Evolutionary conservation across 2,797 vertebrate species (phyloP).

Genomic region (Chaetophractus vellerosus): DNA sequence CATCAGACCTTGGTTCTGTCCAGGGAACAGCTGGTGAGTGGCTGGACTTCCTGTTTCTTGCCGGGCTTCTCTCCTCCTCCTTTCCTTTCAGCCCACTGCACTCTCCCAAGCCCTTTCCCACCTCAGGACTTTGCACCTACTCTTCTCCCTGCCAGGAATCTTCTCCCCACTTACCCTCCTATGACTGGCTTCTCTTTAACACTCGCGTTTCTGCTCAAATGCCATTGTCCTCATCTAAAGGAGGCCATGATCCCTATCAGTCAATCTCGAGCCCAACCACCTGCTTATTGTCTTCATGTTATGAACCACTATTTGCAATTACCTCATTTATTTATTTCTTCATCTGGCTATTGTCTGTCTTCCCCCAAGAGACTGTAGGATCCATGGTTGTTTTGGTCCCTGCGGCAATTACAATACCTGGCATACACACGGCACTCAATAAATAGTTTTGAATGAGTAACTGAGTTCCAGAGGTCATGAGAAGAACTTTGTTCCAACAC

Average conservation of each 20-base stretch:
- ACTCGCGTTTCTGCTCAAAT: no score
- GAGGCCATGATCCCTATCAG: neutral
- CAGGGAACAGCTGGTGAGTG: fast-evolving
- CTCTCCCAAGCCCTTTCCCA: neutral
- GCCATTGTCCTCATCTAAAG: neutral
- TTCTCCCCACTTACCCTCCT: neutral
- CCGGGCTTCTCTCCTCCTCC: neutral
- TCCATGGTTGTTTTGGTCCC: neutral
- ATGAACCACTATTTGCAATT: neutral
- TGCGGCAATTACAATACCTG: neutral
- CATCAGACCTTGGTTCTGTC: fast-evolving
- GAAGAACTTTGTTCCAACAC: neutral
- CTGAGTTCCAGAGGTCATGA: neutral
- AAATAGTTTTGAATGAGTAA: neutral
- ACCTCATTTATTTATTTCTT: neutral
- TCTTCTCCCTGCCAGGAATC: neutral
- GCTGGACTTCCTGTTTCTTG: neutral
- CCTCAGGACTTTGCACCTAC: neutral
- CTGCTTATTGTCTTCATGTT: neutral
- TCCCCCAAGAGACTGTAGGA: neutral
- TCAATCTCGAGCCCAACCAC: neutral
- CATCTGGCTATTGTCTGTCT: neutral
- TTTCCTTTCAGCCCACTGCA: neutral
- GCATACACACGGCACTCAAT: neutral
- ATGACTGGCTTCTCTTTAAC: neutral